Evolutionary conservation across 2,797 vertebrate species (phyloP).

Genomic region (Etheostoma nigrum): DNA sequence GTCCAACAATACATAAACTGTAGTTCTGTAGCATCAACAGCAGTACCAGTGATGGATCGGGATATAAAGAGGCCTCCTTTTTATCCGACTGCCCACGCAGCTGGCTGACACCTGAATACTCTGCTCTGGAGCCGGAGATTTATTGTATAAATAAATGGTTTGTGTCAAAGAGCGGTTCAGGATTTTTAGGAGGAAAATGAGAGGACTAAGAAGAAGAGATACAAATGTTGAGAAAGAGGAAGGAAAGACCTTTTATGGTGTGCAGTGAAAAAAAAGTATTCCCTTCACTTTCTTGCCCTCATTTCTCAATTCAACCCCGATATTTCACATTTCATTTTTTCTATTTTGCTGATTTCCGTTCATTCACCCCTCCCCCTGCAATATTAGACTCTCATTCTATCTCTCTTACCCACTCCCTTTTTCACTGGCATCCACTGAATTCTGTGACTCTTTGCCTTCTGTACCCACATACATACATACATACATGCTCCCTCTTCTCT

Average conservation of each 20-base stretch:
- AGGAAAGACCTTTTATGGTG: constrained; percentile 70
- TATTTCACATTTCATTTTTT: constrained; percentile 63
- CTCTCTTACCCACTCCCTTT: constrained; percentile 59
- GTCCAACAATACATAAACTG: constrained; percentile 66
- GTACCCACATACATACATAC: constrained; percentile 70
- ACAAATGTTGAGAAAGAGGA: constrained; percentile 45
- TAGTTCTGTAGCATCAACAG: constrained; percentile 54
- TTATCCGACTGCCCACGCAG: constrained; percentile 70
- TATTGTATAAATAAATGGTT: constrained; percentile 42
- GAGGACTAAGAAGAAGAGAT: constrained; percentile 17
- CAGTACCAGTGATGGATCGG: constrained; percentile 51
- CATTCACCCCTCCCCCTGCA: constrained; percentile 20
- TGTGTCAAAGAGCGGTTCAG: constrained; percentile 19
- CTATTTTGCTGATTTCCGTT: constrained; percentile 48
- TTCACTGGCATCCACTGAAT: constrained; percentile 73
- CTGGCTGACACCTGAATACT: constrained; percentile 65
- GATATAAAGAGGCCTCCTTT: constrained; percentile 76
- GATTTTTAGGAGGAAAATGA: constrained; percentile 26
- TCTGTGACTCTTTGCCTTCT: constrained; percentile 65
- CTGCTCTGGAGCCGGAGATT: constrained; percentile 43
- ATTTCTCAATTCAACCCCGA: constrained; percentile 56
- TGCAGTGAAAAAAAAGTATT: constrained; percentile 24
- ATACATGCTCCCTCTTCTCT: constrained; percentile 44
- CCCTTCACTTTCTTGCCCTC: constrained; percentile 59
- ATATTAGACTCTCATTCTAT: constrained; percentile 46